A percentile compares a stretch with the other conserved stretches of the same genome.
Conservation (phyloP, 2,797 vertebrate genomes). For the Anguilla marmorata region DNA sequence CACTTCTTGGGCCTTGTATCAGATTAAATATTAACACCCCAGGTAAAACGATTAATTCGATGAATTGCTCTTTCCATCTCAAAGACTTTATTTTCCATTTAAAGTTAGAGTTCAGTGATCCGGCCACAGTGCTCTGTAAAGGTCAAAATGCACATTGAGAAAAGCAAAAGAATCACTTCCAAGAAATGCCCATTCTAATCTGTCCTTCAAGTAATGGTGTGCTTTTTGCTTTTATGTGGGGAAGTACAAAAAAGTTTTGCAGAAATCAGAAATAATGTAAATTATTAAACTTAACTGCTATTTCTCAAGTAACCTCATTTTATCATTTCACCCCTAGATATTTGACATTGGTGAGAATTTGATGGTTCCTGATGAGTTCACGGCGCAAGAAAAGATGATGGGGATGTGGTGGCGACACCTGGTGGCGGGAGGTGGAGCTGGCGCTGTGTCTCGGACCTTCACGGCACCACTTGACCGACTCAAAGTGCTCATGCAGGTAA, state of each 20-base stretch:
- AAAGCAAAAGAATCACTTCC: background rate
- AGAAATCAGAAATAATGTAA: too few species aligned
- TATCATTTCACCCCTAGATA: slow-evolving; percentile 72
- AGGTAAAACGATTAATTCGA: background rate
- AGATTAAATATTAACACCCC: background rate
- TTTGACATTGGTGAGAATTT: slow-evolving; percentile 95
- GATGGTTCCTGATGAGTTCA: slow-evolving; percentile 93
- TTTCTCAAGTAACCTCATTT: background rate
- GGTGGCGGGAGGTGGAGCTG: slow-evolving; percentile 92
- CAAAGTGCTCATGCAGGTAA: slow-evolving; percentile 98
- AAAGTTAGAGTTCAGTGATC: background rate
- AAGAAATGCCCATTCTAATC: background rate
- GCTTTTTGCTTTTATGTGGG: background rate
- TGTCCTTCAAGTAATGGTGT: background rate
- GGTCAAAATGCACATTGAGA: background rate
- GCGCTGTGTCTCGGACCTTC: slow-evolving; percentile 90
- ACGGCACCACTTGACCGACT: slow-evolving; percentile 92
- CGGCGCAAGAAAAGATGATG: slow-evolving; percentile 88
- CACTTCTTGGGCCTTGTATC: background rate
- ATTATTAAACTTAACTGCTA: background rate
- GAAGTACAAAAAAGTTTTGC: too few species aligned
- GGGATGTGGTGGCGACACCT: slow-evolving; percentile 98
- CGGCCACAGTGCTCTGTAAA: background rate
- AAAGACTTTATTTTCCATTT: background rate
- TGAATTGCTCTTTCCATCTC: background rate